These are phyloP conservation scores for Dasyurus viverrinus DNA, from an alignment of 2,113 vertebrate species.

Conservation along the genomic window DNA sequence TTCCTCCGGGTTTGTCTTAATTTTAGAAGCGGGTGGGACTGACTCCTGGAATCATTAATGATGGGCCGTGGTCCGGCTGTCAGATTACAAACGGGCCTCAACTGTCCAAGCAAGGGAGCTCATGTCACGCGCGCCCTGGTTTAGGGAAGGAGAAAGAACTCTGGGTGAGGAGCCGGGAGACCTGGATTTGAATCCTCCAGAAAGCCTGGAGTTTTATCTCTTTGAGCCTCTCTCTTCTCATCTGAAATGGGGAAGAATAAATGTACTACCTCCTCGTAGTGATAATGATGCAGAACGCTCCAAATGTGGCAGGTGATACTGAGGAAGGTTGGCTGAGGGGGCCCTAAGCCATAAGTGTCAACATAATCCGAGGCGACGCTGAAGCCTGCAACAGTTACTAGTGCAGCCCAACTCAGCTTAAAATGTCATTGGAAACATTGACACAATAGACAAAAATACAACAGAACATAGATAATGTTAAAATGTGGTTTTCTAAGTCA, in stretches of 20 bases:
- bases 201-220: background rate
- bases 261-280: background rate
- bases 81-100: background rate
- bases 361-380: background rate
- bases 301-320: background rate
- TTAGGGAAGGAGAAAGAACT: background rate
- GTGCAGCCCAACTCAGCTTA: background rate
- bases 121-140: background rate
- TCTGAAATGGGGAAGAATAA: too few species aligned
- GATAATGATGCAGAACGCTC: background rate
- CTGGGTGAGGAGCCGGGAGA: background rate
- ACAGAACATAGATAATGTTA: background rate
- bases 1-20: background rate
- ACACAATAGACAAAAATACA: background rate
- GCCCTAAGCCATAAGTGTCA: too few species aligned
- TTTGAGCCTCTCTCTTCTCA: background rate
- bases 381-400: background rate
- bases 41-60: background rate
- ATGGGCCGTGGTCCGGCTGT: background rate
- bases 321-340: background rate
- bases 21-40: background rate
- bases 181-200: background rate
- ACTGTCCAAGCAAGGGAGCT: background rate
- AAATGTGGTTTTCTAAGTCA: background rate
- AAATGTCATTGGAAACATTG: background rate